Conservation (phyloP, 2,113 vertebrate species). For the Coracopsis vasa region DNA sequence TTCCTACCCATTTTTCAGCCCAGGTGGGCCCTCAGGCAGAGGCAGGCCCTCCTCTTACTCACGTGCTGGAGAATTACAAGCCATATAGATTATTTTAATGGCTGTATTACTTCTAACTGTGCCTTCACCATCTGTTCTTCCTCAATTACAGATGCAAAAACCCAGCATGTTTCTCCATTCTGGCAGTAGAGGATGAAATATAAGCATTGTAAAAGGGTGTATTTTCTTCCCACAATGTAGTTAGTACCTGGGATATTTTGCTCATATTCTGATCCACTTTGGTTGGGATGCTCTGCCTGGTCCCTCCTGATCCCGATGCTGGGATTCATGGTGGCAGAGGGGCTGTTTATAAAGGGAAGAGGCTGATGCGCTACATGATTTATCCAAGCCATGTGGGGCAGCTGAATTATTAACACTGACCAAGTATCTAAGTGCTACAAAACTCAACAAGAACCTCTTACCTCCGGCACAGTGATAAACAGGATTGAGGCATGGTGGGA, state of each 20-base stretch:
- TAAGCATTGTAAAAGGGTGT: conserved; percentile 60
- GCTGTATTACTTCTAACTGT: conserved; percentile 73
- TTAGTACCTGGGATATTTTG: conserved; percentile 58
- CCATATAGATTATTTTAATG: conserved; percentile 80
- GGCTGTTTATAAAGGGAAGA: not conserved
- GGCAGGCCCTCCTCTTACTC: conserved; percentile 41
- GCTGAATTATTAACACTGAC: not conserved
- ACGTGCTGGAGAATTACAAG: conserved; percentile 65
- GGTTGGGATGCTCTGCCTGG: not conserved
- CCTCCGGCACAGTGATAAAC: not conserved
- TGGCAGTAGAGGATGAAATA: conserved; percentile 78
- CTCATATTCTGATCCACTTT: not conserved
- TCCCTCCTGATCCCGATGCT: not conserved
- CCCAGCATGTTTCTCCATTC: conserved; percentile 77
- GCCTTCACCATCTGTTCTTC: conserved; percentile 76
- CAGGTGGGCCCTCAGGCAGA: not conserved
- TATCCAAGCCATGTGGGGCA: not conserved
- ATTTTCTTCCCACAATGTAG: conserved; percentile 68
- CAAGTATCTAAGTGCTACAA: not conserved
- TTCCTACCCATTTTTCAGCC: not conserved
- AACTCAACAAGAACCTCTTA: conserved; percentile 13
- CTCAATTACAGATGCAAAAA: conserved; percentile 79
- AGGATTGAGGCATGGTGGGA: not conserved
- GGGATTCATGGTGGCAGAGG: rapidly evolving
- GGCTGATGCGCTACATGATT: not conserved